A percentile compares a stretch with the other conserved stretches of the same genome.
These are phyloP conservation scores for Pterostichus madidus DNA, from an alignment of 2,888 invertebrate genomes.

Conservation along the genomic window DNA sequence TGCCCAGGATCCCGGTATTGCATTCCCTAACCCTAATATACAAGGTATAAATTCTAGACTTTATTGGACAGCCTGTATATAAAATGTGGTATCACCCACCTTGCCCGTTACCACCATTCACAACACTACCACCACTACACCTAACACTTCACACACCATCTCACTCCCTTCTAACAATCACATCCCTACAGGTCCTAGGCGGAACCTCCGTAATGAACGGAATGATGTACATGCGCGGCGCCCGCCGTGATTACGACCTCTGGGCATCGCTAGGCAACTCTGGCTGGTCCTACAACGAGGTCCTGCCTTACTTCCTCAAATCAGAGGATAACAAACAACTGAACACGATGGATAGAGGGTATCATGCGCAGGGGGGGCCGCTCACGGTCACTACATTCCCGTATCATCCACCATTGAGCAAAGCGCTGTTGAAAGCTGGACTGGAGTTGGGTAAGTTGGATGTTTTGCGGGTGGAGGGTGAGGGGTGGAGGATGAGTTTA, in stretches of 20 bases:
- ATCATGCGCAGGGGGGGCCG: constrained; percentile 88
- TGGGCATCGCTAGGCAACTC: constrained; percentile 93
- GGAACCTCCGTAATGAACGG: constrained; percentile 97
- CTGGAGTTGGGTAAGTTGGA: constrained; percentile 83
- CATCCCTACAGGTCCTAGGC: constrained; percentile 88
- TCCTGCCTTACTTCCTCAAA: constrained; percentile 93
- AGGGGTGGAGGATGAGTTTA: too few relatives aligned
- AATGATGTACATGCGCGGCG: constrained; percentile 97
- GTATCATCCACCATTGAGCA: constrained; percentile 91
- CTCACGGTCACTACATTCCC: constrained; percentile 90
- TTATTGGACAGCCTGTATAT: too few relatives aligned
- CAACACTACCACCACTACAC: too few relatives aligned
- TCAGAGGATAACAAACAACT: constrained; percentile 89
- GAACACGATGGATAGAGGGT: constrained; percentile 86
- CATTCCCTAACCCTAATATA: too few relatives aligned
- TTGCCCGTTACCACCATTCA: too few relatives aligned
- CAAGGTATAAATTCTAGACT: too few relatives aligned
- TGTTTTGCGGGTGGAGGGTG: too few relatives aligned
- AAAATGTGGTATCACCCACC: too few relatives aligned
- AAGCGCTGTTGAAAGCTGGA: constrained; percentile 87
- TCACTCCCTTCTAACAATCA: too few relatives aligned
- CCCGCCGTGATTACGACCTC: constrained; percentile 90
- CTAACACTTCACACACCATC: too few relatives aligned
- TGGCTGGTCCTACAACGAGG: constrained; percentile 94
- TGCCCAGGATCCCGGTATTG: too few relatives aligned